Percentiles rank a stretch among this genome's conserved stretches.
Evolutionary conservation across 2,113 vertebrate species (phyloP).

Genomic region (Castor canadensis): DNA sequence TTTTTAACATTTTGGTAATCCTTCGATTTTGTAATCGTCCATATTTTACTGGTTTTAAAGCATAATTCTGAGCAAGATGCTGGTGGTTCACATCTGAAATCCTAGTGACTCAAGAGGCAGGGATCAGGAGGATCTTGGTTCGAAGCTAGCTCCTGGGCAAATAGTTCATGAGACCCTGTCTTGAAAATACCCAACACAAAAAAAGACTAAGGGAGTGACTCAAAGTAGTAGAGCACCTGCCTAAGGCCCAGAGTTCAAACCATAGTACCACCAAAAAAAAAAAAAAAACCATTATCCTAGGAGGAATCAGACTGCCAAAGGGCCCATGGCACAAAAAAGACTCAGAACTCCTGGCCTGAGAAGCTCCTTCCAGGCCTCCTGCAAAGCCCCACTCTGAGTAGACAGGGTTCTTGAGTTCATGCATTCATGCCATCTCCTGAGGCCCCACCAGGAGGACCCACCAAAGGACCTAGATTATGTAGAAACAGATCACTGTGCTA

Average conservation of each 20-base stretch:
- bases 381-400: not conserved
- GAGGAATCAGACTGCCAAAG: not conserved
- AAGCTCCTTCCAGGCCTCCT: not conserved
- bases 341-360: not conserved
- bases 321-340: not conserved
- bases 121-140: too few relatives aligned
- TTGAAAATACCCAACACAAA: too few relatives aligned
- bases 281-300: too few relatives aligned
- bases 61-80: not conserved
- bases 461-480: not conserved
- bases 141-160: too few relatives aligned
- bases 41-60: not conserved
- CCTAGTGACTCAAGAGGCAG: too few relatives aligned
- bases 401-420: not conserved
- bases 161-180: too few relatives aligned
- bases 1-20: slow-evolving; percentile 15
- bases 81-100: too few relatives aligned
- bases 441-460: not conserved
- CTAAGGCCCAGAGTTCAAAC: too few relatives aligned
- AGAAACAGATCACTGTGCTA: not conserved
- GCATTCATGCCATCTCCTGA: not conserved
- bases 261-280: too few relatives aligned
- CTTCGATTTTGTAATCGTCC: not conserved
- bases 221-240: too few relatives aligned
- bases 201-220: too few relatives aligned